Evolutionary conservation across 2,797 vertebrate species (phyloP).

Genomic region (Spizella passerina): DNA sequence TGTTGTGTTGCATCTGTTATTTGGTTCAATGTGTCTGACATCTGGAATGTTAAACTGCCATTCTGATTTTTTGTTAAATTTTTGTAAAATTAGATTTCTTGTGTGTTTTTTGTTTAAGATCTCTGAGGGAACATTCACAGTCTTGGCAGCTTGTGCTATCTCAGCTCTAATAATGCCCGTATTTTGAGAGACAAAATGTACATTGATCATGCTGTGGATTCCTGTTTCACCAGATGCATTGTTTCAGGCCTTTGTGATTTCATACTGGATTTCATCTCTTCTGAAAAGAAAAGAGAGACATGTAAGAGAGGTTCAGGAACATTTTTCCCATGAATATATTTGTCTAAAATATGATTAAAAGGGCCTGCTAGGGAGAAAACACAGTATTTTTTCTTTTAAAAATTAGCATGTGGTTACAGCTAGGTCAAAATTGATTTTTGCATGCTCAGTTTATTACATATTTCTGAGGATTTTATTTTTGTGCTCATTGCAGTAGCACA

Average conservation of each 20-base stretch:
- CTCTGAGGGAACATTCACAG: constrained; percentile 8
- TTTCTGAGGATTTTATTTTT: neutral
- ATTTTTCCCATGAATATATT: constrained; percentile 39
- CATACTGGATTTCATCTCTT: constrained; percentile 38
- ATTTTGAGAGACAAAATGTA: constrained; percentile 48
- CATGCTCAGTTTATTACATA: neutral
- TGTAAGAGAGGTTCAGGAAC: neutral
- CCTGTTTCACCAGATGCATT: constrained; percentile 34
- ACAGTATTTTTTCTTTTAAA: neutral
- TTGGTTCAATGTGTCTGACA: constrained; percentile 49
- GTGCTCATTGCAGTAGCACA: neutral
- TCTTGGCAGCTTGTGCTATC: constrained; percentile 32
- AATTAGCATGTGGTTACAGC: neutral
- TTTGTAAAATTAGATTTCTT: constrained; percentile 59
- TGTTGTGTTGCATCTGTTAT: constrained; percentile 18
- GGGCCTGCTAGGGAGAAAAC: neutral
- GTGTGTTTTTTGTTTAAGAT: constrained; percentile 1
- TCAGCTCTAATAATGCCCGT: constrained; percentile 38
- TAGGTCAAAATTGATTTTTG: constrained; percentile 4
- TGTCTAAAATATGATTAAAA: constrained; percentile 47
- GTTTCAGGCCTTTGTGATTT: constrained; percentile 47
- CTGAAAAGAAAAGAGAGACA: constrained; percentile 34
- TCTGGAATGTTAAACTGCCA: constrained; percentile 39
- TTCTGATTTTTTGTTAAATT: constrained; percentile 28
- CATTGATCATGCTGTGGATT: neutral